These are phyloP conservation scores for Pecten maximus DNA, from an alignment of 2,888 invertebrate genomes.

Conservation along the genomic window DNA sequence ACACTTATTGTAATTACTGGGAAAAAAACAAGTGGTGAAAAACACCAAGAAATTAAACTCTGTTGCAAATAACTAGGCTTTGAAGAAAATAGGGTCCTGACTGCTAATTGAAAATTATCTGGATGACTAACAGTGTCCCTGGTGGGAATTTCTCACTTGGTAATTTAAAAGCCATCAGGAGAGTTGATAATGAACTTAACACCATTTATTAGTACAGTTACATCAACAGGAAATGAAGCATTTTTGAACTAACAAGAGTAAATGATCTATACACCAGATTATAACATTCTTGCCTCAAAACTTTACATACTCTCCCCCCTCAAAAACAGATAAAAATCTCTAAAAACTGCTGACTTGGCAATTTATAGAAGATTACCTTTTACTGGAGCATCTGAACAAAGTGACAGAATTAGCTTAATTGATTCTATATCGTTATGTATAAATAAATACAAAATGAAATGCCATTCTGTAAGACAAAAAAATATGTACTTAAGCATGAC, in stretches of 20 bases:
- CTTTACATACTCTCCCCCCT: background rate
- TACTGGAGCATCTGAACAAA: background rate
- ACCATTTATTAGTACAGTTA: slow-evolving; percentile 28
- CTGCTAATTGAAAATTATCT: slow-evolving; percentile 28
- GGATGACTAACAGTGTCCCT: slow-evolving; percentile 35
- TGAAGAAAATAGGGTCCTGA: background rate
- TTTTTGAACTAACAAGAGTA: slow-evolving; percentile 10
- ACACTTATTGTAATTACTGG: background rate
- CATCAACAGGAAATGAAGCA: slow-evolving; percentile 33
- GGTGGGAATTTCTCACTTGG: slow-evolving; percentile 33
- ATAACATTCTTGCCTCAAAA: background rate
- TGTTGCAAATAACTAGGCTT: background rate
- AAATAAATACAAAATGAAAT: too few species aligned
- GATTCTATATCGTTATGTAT: background rate
- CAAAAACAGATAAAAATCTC: background rate
- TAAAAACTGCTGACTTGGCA: slow-evolving; percentile 10
- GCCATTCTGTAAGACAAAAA: too few species aligned
- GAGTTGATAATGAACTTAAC: slow-evolving; percentile 25
- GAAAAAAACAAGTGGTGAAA: background rate
- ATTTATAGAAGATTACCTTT: background rate
- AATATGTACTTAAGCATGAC: too few species aligned
- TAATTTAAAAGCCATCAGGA: slow-evolving; percentile 18
- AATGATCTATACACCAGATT: slow-evolving; percentile 22
- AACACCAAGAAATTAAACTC: background rate
- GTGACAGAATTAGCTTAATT: background rate